Percentiles rank a stretch among this genome's conserved stretches.
Evolutionary conservation across 1,140 invertebrate genomes (phyloP).

Genomic region (Drosophila azteca): DNA sequence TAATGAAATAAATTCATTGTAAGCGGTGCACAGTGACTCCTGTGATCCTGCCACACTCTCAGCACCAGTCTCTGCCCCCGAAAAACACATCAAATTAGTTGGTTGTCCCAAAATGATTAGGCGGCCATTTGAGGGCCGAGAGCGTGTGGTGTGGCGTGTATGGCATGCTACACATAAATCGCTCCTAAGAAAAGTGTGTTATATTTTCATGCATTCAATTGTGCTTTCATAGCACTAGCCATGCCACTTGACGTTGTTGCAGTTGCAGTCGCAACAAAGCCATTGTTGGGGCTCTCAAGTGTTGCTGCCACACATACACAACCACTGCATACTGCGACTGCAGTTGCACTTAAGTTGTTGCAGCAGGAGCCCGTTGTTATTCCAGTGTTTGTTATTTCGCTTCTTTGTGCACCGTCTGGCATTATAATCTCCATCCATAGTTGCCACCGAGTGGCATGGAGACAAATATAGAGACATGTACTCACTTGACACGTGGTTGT

Average conservation of each 20-base stretch:
- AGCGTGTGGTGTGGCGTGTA: conserved; percentile 16
- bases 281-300: conserved; percentile 30
- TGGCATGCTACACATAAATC: conserved; percentile 64
- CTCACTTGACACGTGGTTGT: conserved; percentile 51
- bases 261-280: conserved; percentile 38
- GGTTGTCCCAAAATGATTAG: conserved; percentile 55
- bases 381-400: conserved; percentile 35
- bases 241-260: conserved; percentile 12
- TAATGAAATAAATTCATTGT: conserved; percentile 83
- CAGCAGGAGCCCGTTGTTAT: conserved; percentile 34
- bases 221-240: conserved; percentile 19
- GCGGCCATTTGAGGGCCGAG: conserved; percentile 31
- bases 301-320: conserved; percentile 18
- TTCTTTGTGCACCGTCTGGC: conserved; percentile 58
- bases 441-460: conserved; percentile 12
- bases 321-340: conserved; percentile 34
- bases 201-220: conserved; percentile 46
- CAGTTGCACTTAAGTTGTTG: conserved; percentile 64
- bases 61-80: conserved; percentile 3
- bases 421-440: conserved; percentile 53
- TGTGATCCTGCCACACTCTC: conserved; percentile 4
- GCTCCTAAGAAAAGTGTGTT: conserved; percentile 15
- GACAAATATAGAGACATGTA: conserved; percentile 37
- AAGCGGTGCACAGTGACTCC: conserved; percentile 36
- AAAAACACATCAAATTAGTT: conserved; percentile 66